Conservation (phyloP, 2,797 vertebrate species). For the Columba guinea region DNA sequence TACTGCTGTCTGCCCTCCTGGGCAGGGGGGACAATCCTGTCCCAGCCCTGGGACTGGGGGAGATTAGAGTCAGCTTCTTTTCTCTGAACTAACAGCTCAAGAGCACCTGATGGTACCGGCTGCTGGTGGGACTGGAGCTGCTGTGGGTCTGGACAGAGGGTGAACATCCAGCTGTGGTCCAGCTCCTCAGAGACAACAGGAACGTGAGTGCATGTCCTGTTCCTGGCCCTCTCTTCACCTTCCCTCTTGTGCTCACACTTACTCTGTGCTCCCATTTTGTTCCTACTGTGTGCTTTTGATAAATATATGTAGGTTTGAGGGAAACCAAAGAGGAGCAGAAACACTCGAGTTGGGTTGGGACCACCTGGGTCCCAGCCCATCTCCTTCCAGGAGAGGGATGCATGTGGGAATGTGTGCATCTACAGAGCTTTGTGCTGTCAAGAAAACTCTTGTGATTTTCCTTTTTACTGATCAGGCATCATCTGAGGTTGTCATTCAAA, state of each 20-base stretch:
- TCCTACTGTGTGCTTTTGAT: not conserved
- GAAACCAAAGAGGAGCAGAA: not conserved
- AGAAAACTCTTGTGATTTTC: not conserved
- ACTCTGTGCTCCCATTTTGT: not conserved
- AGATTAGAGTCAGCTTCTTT: not conserved
- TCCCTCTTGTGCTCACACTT: not conserved
- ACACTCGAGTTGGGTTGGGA: not conserved
- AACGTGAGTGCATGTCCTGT: not conserved
- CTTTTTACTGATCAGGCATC: not conserved
- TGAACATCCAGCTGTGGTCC: not conserved
- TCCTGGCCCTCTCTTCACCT: not conserved
- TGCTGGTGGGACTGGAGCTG: not conserved
- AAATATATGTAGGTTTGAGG: not conserved
- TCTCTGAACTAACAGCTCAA: not conserved
- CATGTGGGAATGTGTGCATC: fast-evolving
- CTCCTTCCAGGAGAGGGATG: not conserved
- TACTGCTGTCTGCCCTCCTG: not conserved
- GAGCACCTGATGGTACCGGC: not conserved
- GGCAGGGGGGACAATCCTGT: not conserved
- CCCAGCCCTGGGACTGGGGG: not conserved
- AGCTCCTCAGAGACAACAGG: not conserved
- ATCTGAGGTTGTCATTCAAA: not conserved
- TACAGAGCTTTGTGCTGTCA: not conserved
- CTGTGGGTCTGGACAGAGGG: not conserved
- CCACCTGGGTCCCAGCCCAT: not conserved